Base-by-base conservation (phyloP, 2,888 invertebrate species). In the Scaptomyza flava region DNA sequence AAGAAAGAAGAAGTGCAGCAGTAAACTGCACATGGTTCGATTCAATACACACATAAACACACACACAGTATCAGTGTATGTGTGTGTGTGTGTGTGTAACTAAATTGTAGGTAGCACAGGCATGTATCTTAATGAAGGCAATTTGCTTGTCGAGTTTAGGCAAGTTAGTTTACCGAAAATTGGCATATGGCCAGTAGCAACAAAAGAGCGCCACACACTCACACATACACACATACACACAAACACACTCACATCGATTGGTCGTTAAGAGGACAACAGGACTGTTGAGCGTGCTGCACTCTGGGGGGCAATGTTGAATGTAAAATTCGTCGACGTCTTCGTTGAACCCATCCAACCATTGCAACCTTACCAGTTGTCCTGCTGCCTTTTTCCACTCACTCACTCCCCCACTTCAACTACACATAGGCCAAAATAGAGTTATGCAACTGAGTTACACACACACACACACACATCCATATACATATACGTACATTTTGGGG, bases 141-240 rank as follows among this genome's bases (percentile, higher is more conserved):
- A 89, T 85, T 85, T 85, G 89, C 87, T 88, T 85, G 84, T 85
- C 84, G 84, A 89, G 89, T 85, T 85, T 87, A 89, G 84, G 84
- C 84, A 85, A 89, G 89, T 85, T 89, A 85, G 84, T 89, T 85
- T 87, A 87, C 89, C 88, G 77, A 88, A 88, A 89, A 85, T 90
- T 90, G 89, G 90, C 89, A 87, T 90, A 84, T 85, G 89, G 90
- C 89, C 89, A 90, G 87, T 81, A 79, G 74, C 78, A 88, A 80
- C 85, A 79, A 82, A 77, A 75, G 85, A 79, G 60, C 68, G 66
- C 47, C 68, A 65, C 52, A 65, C 52, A 45, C 33, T 42, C 46
- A 48, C 38, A 42, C 57, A 23, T 41, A 36, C 42, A 56, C 27
- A 31, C 14, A 46, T 23, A 30, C 11, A 52, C 23, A 43, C 4